Base-by-base conservation (phyloP, 2,113 vertebrate species). In the Nothoprocta pentlandii region DNA sequence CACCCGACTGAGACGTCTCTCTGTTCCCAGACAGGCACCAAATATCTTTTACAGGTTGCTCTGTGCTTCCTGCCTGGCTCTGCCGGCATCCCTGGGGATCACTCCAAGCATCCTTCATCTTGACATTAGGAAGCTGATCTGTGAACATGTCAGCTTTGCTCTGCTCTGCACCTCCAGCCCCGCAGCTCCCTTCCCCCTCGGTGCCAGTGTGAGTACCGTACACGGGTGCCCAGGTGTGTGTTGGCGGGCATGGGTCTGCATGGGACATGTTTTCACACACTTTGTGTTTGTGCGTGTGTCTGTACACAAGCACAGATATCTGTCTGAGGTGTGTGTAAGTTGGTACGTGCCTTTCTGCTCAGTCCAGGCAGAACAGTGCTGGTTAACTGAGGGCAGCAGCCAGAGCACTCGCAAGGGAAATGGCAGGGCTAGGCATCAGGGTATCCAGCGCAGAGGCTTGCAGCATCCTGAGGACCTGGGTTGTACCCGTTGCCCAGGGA, bases 231-330 rank as follows among this genome's bases (percentile, higher is more conserved):
- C 6, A 8, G 41, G 26, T 3, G 9, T 0, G 1, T 9, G 2
- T 1, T 16, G 34, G 3, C 4, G 16, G 2, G 13, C 4, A 3
- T 3, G 51, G 12, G 36, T 32, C 32, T 66, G 56, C 0, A 1
- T 12, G 32, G 1, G 1, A 6, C 0, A 0, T 13, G 19, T 0
- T 2, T 5, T 67, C 39, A 2, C 11, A 36, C 2, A 3, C 32
- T 36, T 21, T 16, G 32, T 70, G 47, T 32, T 12, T 58, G 54
- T 32, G 16, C 30, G 16, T 58, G 0, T 5, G 8, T 32, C 41
- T 16, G 36, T 32, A 10, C 9, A 42, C 3, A 21, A 6, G 22
- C 30, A 1, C 12, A 9, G 17, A 6, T 19, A 79, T 34, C 42
- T 12, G 69, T 25, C 23, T 39, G 51, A 25, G 16, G 6, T 46